Conservation (phyloP, 2,888 invertebrate species). For the Drosophila subquinaria region DNA sequence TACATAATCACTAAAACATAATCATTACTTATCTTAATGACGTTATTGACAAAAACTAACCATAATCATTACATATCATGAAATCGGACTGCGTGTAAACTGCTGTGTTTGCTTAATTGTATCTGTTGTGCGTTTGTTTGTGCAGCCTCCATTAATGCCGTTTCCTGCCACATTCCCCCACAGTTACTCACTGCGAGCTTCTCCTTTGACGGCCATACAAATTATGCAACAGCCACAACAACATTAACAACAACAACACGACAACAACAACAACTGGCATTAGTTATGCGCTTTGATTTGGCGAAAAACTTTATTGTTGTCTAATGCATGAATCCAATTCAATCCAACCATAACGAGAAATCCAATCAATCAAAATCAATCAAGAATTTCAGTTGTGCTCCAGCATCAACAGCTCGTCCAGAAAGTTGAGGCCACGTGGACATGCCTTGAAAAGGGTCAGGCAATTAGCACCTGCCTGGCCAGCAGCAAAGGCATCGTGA, state of each 20-base stretch:
- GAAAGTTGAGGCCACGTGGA: slow-evolving; percentile 87
- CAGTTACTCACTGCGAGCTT: slow-evolving; percentile 22
- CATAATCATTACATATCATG: background rate
- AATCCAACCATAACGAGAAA: slow-evolving; percentile 36
- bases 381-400: slow-evolving; percentile 65
- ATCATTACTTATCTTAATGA: no score
- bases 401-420: slow-evolving; percentile 86
- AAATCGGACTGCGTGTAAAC: slow-evolving; percentile 22
- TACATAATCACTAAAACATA: no score
- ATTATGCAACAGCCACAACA: slow-evolving; percentile 70
- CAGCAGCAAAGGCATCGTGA: slow-evolving; percentile 88
- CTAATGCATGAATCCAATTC: slow-evolving; percentile 31
- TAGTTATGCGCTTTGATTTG: slow-evolving; percentile 76
- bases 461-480: slow-evolving; percentile 89
- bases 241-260: slow-evolving; percentile 33
- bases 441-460: slow-evolving; percentile 88
- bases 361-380: slow-evolving; percentile 86
- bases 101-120: slow-evolving; percentile 18
- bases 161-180: slow-evolving; percentile 47
- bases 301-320: slow-evolving; percentile 64
- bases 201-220: slow-evolving; percentile 54
- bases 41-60: no score
- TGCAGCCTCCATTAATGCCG: slow-evolving; percentile 32
- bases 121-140: slow-evolving; percentile 27
- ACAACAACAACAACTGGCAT: slow-evolving; percentile 58